Percentiles rank a stretch among this genome's conserved stretches.
Conservation (phyloP, 2,113 vertebrate species). For the Brachypodius melanocephalos region DNA sequence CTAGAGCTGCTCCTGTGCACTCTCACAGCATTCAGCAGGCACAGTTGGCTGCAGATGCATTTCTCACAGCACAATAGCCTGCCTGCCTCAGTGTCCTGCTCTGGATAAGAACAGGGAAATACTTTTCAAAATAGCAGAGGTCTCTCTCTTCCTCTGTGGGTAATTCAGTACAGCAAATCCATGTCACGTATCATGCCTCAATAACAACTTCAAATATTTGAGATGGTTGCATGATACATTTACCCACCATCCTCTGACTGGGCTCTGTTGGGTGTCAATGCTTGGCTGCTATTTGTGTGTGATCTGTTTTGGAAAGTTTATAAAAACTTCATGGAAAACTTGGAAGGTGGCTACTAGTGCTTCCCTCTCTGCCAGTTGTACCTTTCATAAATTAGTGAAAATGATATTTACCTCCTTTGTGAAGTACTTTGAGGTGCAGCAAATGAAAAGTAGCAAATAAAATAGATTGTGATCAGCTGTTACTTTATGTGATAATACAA, state of each 20-base stretch:
- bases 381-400: not conserved
- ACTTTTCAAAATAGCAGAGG: not conserved
- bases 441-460: not conserved
- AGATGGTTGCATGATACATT: not conserved
- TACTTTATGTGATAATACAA: not conserved
- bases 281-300: not conserved
- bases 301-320: not conserved
- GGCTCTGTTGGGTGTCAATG: not conserved
- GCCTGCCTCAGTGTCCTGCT: not conserved
- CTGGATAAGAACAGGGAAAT: not conserved
- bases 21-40: not conserved
- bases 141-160: not conserved
- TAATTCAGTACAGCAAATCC: not conserved
- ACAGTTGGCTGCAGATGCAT: constrained; percentile 15
- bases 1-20: not conserved
- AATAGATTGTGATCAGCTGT: not conserved
- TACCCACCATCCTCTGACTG: not conserved
- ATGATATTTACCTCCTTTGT: not conserved
- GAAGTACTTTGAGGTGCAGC: not conserved
- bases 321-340: not conserved
- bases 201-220: not conserved
- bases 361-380: not conserved
- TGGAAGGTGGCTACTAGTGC: not conserved
- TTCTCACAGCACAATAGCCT: constrained; percentile 18
- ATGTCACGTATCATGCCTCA: not conserved